Conservation (phyloP, 2,797 vertebrate species). For the Triplophysa bombifrons region DNA sequence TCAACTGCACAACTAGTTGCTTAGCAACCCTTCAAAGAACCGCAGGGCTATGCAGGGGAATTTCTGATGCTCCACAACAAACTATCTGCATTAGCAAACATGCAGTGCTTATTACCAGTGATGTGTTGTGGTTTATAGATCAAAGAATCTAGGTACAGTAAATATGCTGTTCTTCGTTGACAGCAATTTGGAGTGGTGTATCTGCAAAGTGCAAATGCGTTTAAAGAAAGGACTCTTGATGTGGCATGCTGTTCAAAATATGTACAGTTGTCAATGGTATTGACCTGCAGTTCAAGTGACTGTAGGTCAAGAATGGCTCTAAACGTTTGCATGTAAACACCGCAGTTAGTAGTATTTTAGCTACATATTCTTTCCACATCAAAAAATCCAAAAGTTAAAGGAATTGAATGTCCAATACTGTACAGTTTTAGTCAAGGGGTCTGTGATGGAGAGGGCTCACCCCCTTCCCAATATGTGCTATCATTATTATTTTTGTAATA, state of each 20-base stretch:
- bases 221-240: background rate
- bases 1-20: conserved; percentile 63
- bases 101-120: background rate
- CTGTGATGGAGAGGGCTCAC: no score
- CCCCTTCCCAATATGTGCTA: no score
- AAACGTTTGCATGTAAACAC: background rate
- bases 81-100: conserved; percentile 34
- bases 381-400: no score
- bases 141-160: background rate
- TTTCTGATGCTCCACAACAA: conserved; percentile 38
- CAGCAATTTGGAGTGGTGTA: background rate
- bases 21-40: conserved; percentile 64
- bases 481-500: no score
- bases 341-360: no score
- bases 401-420: no score
- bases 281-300: background rate
- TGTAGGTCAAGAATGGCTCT: background rate
- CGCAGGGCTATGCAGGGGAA: conserved; percentile 53
- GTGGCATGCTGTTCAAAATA: background rate
- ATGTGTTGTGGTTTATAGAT: conserved; percentile 3
- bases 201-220: background rate
- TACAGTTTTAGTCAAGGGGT: no score
- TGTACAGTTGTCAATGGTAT: background rate
- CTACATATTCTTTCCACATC: no score
- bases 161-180: background rate